Evolutionary conservation across 2,888 invertebrate species (phyloP).

Genomic region (Orchestes rusci): DNA sequence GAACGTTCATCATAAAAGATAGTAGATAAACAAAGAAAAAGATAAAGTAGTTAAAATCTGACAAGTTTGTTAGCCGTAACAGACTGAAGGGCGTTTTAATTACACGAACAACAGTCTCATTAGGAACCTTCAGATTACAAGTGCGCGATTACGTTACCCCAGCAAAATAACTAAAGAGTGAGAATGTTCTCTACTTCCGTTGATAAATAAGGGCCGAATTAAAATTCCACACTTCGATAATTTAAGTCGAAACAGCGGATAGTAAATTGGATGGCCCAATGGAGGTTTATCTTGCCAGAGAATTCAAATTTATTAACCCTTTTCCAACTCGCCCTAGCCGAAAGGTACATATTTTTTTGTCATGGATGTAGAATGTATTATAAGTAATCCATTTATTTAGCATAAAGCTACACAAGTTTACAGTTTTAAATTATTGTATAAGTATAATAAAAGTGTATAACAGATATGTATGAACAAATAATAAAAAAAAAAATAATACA

Average conservation of each 20-base stretch:
- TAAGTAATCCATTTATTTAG: too few species aligned
- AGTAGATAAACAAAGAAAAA: constrained; percentile 30
- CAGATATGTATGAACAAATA: too few species aligned
- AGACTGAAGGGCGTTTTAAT: constrained; percentile 36
- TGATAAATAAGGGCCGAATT: constrained; percentile 26
- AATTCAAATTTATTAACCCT: too few species aligned
- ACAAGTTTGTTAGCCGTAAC: constrained; percentile 35
- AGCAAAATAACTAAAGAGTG: constrained; percentile 26
- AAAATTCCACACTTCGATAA: constrained; percentile 30
- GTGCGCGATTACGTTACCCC: constrained; percentile 35
- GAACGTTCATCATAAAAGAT: constrained; percentile 20
- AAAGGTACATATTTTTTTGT: too few species aligned
- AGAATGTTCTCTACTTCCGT: constrained; percentile 18
- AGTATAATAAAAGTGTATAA: too few species aligned
- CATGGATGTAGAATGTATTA: too few species aligned
- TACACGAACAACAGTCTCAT: constrained; percentile 38
- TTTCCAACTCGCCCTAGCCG: too few species aligned
- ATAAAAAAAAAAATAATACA: too few species aligned
- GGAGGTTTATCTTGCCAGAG: constrained; percentile 17
- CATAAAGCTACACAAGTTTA: too few species aligned
- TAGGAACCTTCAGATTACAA: constrained; percentile 36
- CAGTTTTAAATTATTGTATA: too few species aligned
- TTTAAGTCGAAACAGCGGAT: constrained; percentile 13
- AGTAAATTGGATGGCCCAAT: constrained; percentile 12
- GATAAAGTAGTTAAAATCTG: constrained; percentile 35